Conservation (phyloP, 2,113 vertebrate species). For the Cheilinus undulatus region DNA sequence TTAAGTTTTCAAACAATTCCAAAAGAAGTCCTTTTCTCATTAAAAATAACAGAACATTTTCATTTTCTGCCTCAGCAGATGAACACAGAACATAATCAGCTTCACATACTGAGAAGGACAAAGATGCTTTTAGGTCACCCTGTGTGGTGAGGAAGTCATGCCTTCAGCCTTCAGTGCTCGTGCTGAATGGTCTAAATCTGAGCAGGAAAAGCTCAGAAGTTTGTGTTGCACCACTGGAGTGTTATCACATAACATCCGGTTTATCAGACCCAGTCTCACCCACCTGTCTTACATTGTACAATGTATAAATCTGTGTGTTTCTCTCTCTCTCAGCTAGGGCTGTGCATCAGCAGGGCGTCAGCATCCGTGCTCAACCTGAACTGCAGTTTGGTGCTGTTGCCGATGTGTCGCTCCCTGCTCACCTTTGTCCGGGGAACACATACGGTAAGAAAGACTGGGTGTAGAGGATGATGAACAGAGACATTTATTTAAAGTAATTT, state of each 20-base stretch:
- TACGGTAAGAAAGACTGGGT: constrained; percentile 81
- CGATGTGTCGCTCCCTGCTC: constrained; percentile 92
- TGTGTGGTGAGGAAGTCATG: constrained; percentile 18
- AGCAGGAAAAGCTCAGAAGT: constrained; percentile 25
- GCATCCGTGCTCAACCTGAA: constrained; percentile 96
- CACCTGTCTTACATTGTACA: constrained; percentile 44
- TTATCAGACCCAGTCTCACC: constrained; percentile 3
- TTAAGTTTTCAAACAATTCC: too few species aligned
- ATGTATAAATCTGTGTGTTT: constrained; percentile 73
- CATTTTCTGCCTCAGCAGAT: constrained; percentile 10
- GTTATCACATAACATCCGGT: constrained; percentile 4
- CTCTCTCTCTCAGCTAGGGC: constrained; percentile 89
- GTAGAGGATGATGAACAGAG: background rate
- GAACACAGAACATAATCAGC: background rate
- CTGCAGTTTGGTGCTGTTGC: constrained; percentile 94
- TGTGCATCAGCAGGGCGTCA: constrained; percentile 97
- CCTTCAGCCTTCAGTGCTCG: constrained; percentile 19
- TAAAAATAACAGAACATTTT: background rate
- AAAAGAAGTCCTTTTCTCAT: background rate
- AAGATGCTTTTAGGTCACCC: constrained; percentile 13
- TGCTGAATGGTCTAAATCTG: constrained; percentile 10
- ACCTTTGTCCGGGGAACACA: constrained; percentile 89
- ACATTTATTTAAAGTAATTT: too few species aligned
- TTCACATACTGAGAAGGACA: constrained; percentile 30
- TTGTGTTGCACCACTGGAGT: constrained; percentile 14